Evolutionary conservation across 2,888 invertebrate species (phyloP).

Genomic region (Calameuta filiformis): DNA sequence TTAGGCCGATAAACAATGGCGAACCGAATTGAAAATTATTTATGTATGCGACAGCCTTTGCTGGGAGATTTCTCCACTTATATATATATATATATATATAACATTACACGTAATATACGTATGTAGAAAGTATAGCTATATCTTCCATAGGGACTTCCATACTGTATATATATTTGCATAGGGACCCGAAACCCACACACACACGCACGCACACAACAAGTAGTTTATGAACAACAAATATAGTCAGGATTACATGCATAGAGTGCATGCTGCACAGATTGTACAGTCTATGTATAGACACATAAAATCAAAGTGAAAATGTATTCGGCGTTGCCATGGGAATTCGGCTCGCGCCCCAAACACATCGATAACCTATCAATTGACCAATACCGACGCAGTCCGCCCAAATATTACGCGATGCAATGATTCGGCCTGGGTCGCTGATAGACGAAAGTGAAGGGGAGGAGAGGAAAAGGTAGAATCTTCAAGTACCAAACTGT

Average conservation of each 20-base stretch:
- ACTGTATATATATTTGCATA: not conserved
- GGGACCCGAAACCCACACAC: not conserved
- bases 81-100: not conserved
- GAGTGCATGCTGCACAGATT: not conserved
- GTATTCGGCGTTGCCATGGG: constrained; percentile 58
- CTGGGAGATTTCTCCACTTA: constrained; percentile 1
- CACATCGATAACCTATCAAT: constrained; percentile 55
- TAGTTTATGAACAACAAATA: not conserved
- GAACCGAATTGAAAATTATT: constrained; percentile 4
- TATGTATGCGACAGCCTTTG: not conserved
- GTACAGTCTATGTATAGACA: not conserved
- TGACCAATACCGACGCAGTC: constrained; percentile 31
- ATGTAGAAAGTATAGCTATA: not conserved
- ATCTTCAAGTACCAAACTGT: not conserved
- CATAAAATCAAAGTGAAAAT: constrained; percentile 46
- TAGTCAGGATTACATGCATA: not conserved
- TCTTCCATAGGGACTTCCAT: not conserved
- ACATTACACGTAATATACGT: not conserved
- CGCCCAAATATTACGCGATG: constrained; percentile 33
- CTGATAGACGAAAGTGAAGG: not conserved
- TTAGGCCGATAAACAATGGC: not conserved
- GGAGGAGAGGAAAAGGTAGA: constrained; percentile 7
- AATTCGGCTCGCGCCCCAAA: constrained; percentile 47
- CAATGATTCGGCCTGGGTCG: constrained; percentile 25
- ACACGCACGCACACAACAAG: not conserved